Percentiles rank a stretch among this genome's conserved stretches.
Conservation (phyloP, 2,113 vertebrate species). For the Austrofundulus limnaeus region DNA sequence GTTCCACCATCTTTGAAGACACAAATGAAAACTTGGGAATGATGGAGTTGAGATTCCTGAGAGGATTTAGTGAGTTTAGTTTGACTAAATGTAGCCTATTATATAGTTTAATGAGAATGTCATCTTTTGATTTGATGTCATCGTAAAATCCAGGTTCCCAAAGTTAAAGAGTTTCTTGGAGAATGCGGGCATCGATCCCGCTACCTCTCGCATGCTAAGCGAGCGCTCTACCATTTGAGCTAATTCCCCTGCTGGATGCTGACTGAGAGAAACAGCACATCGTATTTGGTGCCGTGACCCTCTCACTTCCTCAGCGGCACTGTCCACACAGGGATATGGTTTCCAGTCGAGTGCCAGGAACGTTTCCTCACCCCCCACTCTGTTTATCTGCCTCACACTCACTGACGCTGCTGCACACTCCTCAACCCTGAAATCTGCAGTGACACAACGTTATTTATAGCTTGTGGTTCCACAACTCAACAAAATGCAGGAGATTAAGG, state of each 20-base stretch:
- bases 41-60: too few species aligned
- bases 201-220: slow-evolving; percentile 83
- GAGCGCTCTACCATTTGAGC: slow-evolving; percentile 87
- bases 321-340: too few species aligned
- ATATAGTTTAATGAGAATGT: too few species aligned
- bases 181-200: slow-evolving; percentile 72
- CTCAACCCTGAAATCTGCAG: slow-evolving; percentile 9
- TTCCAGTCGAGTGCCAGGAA: background rate
- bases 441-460: slow-evolving; percentile 45
- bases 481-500: slow-evolving; percentile 14
- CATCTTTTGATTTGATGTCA: too few species aligned
- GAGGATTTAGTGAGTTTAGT: too few species aligned
- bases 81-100: too few species aligned
- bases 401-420: background rate
- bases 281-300: too few species aligned
- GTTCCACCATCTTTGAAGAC: too few species aligned
- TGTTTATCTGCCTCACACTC: too few species aligned
- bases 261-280: accelerated
- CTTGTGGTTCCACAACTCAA: slow-evolving; percentile 4
- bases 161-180: slow-evolving; percentile 18
- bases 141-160: background rate
- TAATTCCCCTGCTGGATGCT: slow-evolving; percentile 69
- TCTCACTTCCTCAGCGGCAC: too few species aligned
- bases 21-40: too few species aligned
- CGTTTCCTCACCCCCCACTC: too few species aligned